Percentiles rank a stretch among this genome's conserved stretches.
phyloP scores from a whole-genome alignment of 2,797 vertebrate genomes.

The Gymnoscopelus braueri region DNA sequence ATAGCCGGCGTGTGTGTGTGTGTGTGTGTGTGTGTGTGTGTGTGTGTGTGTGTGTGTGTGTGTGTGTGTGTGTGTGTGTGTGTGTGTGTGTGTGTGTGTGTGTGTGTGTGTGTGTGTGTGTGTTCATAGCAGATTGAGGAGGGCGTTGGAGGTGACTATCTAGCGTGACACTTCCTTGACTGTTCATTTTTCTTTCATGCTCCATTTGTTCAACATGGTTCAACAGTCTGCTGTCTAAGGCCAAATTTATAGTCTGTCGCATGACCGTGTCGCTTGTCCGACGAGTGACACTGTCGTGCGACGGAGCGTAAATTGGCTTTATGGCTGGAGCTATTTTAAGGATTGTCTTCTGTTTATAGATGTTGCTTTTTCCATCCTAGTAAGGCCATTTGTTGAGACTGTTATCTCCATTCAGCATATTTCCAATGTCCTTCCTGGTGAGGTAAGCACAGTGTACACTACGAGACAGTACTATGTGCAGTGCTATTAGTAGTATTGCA shows the following conservation, averaged over 20 bases:
- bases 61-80: constrained; percentile 4
- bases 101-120: too few relatives aligned
- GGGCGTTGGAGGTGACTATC: constrained; percentile 2
- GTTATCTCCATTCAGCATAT: constrained; percentile 50
- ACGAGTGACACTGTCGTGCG: too few relatives aligned
- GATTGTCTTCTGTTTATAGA: constrained; percentile 43
- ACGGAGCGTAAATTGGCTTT: too few relatives aligned
- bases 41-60: not conserved
- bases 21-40: not conserved
- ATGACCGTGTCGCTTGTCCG: too few relatives aligned
- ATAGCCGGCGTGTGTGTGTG: not conserved
- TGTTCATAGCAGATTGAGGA: constrained; percentile 32
- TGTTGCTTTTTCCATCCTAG: constrained; percentile 50
- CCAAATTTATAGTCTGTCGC: too few relatives aligned
- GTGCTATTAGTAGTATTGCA: not conserved
- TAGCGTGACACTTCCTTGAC: constrained; percentile 31
- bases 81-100: not conserved
- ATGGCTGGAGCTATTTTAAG: constrained; percentile 59
- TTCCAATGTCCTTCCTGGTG: constrained; percentile 34
- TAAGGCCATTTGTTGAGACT: constrained; percentile 26
- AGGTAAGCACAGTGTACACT: constrained; percentile 31
- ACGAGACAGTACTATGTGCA: constrained; percentile 13
- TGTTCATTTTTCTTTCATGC: constrained; percentile 57
- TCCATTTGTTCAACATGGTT: constrained; percentile 59
- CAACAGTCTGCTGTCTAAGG: constrained; percentile 46